These are phyloP conservation scores for Poecilus cupreus DNA, from an alignment of 2,888 invertebrate genomes.

Conservation along the genomic window DNA sequence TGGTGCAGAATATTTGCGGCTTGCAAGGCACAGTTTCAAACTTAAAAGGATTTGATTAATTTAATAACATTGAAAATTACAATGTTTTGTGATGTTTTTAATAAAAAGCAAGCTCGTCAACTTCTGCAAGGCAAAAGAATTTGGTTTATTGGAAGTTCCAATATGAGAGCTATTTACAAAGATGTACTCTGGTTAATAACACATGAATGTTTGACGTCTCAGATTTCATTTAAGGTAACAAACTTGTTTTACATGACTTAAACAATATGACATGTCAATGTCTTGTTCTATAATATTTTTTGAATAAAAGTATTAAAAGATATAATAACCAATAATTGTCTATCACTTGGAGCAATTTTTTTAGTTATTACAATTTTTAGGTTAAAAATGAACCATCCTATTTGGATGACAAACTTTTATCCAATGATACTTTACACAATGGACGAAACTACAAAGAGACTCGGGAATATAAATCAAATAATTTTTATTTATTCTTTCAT, in stretches of 20 bases:
- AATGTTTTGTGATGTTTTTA: conserved; percentile 61
- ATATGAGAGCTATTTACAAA: conserved; percentile 64
- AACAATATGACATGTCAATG: neutral
- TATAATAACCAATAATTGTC: too few species aligned
- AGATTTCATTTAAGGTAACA: conserved; percentile 55
- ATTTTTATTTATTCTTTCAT: conserved; percentile 60
- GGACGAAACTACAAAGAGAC: conserved; percentile 62
- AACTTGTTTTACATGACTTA: too few species aligned
- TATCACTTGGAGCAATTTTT: too few species aligned
- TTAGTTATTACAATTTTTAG: conserved; percentile 43
- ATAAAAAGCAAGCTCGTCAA: conserved; percentile 49
- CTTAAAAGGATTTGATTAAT: too few species aligned
- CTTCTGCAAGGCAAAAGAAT: conserved; percentile 61
- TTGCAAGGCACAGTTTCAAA: neutral
- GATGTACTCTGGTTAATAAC: conserved; percentile 63
- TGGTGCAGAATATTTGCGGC: neutral
- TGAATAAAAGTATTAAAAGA: too few species aligned
- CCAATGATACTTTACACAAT: conserved; percentile 61
- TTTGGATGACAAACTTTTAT: conserved; percentile 61
- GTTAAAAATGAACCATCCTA: conserved; percentile 62
- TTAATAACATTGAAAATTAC: too few species aligned
- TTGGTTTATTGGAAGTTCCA: conserved; percentile 64
- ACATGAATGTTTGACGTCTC: conserved; percentile 60
- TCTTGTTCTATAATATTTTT: too few species aligned
- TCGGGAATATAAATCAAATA: conserved; percentile 58